phyloP scores from a whole-genome alignment of 1,140 invertebrate species.

The Rhyzopertha dominica region DNA sequence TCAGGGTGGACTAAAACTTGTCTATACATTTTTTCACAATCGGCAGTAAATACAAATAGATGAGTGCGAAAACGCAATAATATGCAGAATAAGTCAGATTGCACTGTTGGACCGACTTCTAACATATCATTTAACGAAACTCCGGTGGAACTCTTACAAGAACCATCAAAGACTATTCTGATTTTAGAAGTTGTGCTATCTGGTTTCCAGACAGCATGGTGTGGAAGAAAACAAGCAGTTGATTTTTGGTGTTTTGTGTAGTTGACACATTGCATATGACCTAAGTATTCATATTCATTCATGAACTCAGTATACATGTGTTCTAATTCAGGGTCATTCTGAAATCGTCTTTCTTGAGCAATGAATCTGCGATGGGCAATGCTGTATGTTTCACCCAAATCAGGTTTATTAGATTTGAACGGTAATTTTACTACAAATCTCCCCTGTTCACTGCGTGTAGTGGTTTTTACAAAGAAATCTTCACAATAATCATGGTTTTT shows the following conservation, averaged over 20 bases:
- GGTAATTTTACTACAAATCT: constrained; percentile 32
- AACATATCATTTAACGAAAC: constrained; percentile 31
- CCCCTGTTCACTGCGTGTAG: constrained; percentile 17
- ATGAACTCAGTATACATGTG: constrained; percentile 36
- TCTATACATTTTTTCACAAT: constrained; percentile 33
- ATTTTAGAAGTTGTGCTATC: constrained; percentile 32
- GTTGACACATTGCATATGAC: constrained; percentile 34
- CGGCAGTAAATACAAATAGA: constrained; percentile 23
- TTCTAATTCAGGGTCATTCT: constrained; percentile 14
- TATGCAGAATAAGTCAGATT: constrained; percentile 26
- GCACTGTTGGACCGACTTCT: constrained; percentile 16
- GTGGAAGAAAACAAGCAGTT: constrained; percentile 35
- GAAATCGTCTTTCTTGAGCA: constrained; percentile 25
- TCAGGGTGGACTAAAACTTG: constrained; percentile 33
- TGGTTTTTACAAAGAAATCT: constrained; percentile 19
- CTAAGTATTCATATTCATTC: constrained; percentile 35
- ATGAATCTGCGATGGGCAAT: constrained; percentile 27
- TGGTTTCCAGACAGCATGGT: constrained; percentile 35
- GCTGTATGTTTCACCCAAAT: constrained; percentile 25
- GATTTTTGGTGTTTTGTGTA: background rate
- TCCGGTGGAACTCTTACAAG: constrained; percentile 20
- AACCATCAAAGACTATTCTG: constrained; percentile 39
- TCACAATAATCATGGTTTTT: constrained; percentile 16
- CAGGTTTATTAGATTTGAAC: constrained; percentile 17
- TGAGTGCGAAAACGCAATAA: constrained; percentile 43